These are phyloP conservation scores for Xiphorhynchus elegans DNA, from an alignment of 2,113 vertebrate species.

Conservation along the genomic window DNA sequence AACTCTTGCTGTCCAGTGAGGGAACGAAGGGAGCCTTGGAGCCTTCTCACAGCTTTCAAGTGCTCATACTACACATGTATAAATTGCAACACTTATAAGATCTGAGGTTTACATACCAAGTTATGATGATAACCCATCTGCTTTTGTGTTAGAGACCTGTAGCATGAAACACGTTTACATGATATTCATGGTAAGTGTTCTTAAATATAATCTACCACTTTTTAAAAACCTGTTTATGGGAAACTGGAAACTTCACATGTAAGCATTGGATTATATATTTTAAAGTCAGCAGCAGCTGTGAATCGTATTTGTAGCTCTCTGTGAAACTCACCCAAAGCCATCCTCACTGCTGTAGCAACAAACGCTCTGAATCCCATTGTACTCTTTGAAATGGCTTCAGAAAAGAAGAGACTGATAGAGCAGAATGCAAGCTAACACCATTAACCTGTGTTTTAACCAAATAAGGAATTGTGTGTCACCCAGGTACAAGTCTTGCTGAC, in stretches of 20 bases:
- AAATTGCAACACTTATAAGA: neutral
- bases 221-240: neutral
- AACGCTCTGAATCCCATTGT: neutral
- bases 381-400: neutral
- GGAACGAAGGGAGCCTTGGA: neutral
- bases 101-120: neutral
- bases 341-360: neutral
- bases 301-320: neutral
- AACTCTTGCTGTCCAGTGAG: neutral
- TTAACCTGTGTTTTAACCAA: conserved; percentile 24
- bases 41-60: neutral
- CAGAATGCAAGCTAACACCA: neutral
- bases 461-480: conserved; percentile 3
- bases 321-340: neutral
- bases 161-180: neutral
- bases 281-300: neutral
- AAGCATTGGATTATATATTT: neutral
- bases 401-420: neutral
- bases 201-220: neutral
- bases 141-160: neutral
- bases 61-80: neutral
- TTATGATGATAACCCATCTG: neutral
- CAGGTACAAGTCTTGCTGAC: conserved; percentile 2
- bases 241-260: neutral
- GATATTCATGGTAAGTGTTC: neutral